Conservation (phyloP, 2,888 invertebrate species). For the Netelia fuscicornis region DNA sequence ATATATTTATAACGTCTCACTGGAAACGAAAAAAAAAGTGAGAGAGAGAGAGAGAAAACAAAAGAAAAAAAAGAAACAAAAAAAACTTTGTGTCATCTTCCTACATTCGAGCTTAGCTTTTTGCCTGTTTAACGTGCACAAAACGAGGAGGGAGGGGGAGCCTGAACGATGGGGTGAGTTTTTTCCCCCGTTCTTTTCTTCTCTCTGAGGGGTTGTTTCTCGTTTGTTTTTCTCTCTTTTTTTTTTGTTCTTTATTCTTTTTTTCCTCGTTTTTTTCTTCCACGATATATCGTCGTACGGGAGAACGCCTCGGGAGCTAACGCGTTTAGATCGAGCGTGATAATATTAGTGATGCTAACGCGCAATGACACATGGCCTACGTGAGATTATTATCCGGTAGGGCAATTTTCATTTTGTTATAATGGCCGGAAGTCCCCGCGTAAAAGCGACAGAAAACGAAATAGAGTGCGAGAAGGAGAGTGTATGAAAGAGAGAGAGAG, state of each 20-base stretch:
- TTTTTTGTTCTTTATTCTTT: neutral
- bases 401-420: conserved; percentile 50
- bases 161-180: neutral
- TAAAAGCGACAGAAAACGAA: neutral
- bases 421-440: conserved; percentile 58
- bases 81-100: conserved; percentile 66
- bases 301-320: conserved; percentile 64
- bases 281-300: conserved; percentile 29
- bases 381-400: conserved; percentile 61
- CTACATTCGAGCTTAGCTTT: conserved; percentile 70
- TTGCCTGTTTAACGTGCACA: conserved; percentile 65
- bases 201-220: conserved; percentile 2
- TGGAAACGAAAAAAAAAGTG: conserved; percentile 23
- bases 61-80: conserved; percentile 34
- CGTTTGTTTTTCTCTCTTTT: too few species aligned
- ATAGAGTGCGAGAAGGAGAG: neutral
- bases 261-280: conserved; percentile 2
- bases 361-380: conserved; percentile 64
- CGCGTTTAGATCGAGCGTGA: conserved; percentile 60
- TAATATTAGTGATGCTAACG: conserved; percentile 56
- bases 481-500: neutral
- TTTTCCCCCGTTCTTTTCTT: neutral
- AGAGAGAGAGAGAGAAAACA: conserved; percentile 3
- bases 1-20: conserved; percentile 58
- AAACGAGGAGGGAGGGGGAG: conserved; percentile 38